Evolutionary conservation across 92 coral and sea anemone species (phyloP), one percentile per base, ranked within the genome.

Genomic region (Palythoa grandis): DNA sequence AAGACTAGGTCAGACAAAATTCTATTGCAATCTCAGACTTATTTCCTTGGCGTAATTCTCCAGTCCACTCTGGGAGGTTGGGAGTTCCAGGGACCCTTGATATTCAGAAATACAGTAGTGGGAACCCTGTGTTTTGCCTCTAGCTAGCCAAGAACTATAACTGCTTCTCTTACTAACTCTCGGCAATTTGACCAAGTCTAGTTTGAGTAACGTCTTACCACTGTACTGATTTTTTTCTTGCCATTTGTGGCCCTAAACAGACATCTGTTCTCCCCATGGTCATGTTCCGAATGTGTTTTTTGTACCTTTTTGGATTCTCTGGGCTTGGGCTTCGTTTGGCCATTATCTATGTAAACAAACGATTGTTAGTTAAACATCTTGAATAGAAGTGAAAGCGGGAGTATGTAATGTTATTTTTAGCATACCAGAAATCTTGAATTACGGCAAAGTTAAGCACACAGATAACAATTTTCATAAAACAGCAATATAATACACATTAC

Each of bases 191-290:
- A 29, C 11, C 15, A 5, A 68, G 8, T 11, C 0, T 22, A 12
- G 15, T 29, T 3, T 76, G 6, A 71, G 14, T 66, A 40, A 22
- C 1, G 24, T n/a, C 93, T 94, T 89, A 96, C 99, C 89, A 95
- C 93, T 63, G 99, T 96, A 76, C 98, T 95, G 24, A 96, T 89
- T 72, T 94, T 96, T 92, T 94, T 96, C 76, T 95, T 96, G 56
- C 99, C 99, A 90, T 92, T 95, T 68, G 99, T 93, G 77, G 98
- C 99, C 83, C 98, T 91, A 73, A 96, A 90, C 37, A 96, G 89
- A 90, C 99, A 96, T 84, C 91, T 92, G 85, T 95, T 93, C 58
- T 96, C 99, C 76, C 98, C 98, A 74, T 96, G 98, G 56, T 95
- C 96, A 79, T 96, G 98, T 52, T 95, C 94, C 35, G 91, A 66